phyloP scores from a whole-genome alignment of 2,888 invertebrate genomes.

The Coelopa pilipes region DNA sequence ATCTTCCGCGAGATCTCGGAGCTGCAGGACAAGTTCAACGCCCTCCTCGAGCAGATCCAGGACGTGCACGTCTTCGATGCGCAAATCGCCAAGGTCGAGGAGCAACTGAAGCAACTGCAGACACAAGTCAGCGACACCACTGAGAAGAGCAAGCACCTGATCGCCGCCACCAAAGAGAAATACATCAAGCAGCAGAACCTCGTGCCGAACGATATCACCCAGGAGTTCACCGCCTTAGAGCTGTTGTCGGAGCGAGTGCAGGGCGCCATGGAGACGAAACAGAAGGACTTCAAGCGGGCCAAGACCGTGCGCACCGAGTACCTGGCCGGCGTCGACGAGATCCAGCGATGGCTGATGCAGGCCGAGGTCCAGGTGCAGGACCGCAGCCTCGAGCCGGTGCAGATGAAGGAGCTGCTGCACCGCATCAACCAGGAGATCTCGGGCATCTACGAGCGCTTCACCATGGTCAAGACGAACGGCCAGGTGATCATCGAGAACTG shows the following conservation, averaged over 20 bases:
- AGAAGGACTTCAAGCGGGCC: constrained; percentile 87
- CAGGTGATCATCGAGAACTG: constrained; percentile 82
- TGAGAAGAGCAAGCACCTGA: constrained; percentile 71
- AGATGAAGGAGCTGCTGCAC: constrained; percentile 81
- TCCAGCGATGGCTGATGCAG: constrained; percentile 84
- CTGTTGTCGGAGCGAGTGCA: constrained; percentile 81
- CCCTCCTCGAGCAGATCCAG: constrained; percentile 74
- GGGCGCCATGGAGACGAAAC: constrained; percentile 87
- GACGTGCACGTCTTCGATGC: constrained; percentile 83
- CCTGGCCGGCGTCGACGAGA: constrained; percentile 79
- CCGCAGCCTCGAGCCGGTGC: constrained; percentile 79
- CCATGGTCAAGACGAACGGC: constrained; percentile 82
- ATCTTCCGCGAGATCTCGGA: constrained; percentile 77
- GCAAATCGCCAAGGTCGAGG: constrained; percentile 74
- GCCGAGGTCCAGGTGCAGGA: constrained; percentile 87
- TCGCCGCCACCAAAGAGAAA: constrained; percentile 71
- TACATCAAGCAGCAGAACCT: constrained; percentile 74
- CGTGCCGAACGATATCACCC: constrained; percentile 80
- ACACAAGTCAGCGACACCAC: constrained; percentile 71
- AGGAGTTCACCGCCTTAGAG: constrained; percentile 85
- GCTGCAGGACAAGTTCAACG: constrained; percentile 76
- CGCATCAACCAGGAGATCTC: constrained; percentile 81
- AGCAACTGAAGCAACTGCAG: constrained; percentile 71
- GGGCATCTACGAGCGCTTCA: constrained; percentile 78
- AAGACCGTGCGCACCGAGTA: constrained; percentile 85